phyloP scores from a whole-genome alignment of 2,888 invertebrate genomes.

The Thysanoteuthis rhombus region DNA sequence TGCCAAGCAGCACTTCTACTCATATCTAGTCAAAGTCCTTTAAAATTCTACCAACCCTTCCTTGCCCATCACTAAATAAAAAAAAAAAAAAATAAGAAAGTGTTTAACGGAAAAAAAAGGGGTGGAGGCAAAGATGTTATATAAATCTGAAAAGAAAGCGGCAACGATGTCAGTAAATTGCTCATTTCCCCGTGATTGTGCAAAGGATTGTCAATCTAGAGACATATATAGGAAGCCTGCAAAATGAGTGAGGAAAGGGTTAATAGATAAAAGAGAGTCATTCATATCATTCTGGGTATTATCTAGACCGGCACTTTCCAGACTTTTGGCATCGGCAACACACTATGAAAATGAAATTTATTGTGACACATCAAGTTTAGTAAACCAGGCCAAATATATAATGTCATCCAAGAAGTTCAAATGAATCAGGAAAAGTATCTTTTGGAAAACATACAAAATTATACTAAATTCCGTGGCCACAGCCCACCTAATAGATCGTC shows the following conservation, averaged over 20 bases:
- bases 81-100: too few species aligned
- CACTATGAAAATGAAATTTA: too few species aligned
- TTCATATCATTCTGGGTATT: not conserved
- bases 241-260: not conserved
- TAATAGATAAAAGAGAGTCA: not conserved
- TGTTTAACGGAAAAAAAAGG: not conserved
- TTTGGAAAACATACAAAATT: too few species aligned
- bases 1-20: not conserved
- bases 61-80: not conserved
- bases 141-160: not conserved
- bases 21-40: not conserved
- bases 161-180: not conserved
- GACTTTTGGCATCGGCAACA: too few species aligned
- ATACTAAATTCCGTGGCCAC: too few species aligned
- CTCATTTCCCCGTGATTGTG: not conserved
- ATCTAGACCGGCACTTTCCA: not conserved
- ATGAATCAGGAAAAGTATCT: too few species aligned
- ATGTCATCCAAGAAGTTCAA: too few species aligned
- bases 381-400: too few species aligned
- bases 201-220: not conserved
- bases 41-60: not conserved
- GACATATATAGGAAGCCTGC: not conserved
- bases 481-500: too few species aligned
- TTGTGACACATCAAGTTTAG: too few species aligned
- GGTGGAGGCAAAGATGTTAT: not conserved